These are phyloP conservation scores for Danio kyathit DNA, from an alignment of 2,797 vertebrate genomes.

Conservation along the genomic window DNA sequence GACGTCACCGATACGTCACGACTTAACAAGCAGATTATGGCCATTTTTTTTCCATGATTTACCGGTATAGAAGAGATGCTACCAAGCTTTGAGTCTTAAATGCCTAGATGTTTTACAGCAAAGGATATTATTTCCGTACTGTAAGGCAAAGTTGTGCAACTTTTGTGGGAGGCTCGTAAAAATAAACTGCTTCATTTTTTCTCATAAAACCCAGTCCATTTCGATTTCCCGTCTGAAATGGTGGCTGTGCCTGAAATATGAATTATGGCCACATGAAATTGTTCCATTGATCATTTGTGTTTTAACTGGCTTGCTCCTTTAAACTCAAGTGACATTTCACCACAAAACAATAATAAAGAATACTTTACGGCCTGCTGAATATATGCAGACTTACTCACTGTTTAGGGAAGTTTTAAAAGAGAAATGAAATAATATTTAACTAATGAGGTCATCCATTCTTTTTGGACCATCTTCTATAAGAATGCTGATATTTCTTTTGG, in stretches of 20 bases:
- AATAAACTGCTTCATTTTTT: conserved; percentile 81
- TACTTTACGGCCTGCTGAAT: conserved; percentile 67
- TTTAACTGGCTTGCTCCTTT: conserved; percentile 77
- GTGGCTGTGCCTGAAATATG: conserved; percentile 78
- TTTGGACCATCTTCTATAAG: conserved; percentile 67
- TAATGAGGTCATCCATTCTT: conserved; percentile 77
- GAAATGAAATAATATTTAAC: conserved; percentile 75
- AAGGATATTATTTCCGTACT: conserved; percentile 72
- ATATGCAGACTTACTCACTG: background rate
- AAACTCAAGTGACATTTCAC: conserved; percentile 72
- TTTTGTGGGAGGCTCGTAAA: conserved; percentile 75
- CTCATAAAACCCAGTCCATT: conserved; percentile 81
- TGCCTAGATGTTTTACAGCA: conserved; percentile 66
- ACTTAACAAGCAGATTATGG: no score
- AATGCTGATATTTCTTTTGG: conserved; percentile 77
- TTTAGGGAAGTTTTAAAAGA: conserved; percentile 54
- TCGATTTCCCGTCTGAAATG: conserved; percentile 80
- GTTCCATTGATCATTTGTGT: conserved; percentile 78
- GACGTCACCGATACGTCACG: no score
- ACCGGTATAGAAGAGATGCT: conserved; percentile 67
- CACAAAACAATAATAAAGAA: conserved; percentile 69
- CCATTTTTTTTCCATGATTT: conserved; percentile 54
- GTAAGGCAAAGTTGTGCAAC: conserved; percentile 70
- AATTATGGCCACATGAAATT: conserved; percentile 84
- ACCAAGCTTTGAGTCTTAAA: conserved; percentile 64